phyloP scores from a whole-genome alignment of 2,113 vertebrate genomes.

The crab-eating macaque (Macaca fascicularis) region T2T-MFA8v1.1 NC_088376.1:141109501-141110000 shows the following conservation, averaged over 20 bases:
- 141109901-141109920: not conserved
- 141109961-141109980: accelerated
- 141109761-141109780: not conserved
- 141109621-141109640: not conserved
- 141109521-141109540: not conserved
- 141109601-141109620: not conserved
- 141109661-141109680: not conserved
- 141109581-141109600: not conserved
- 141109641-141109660: not conserved
- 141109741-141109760: not conserved
- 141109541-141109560: not conserved
- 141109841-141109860: not conserved
- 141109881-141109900: not conserved
- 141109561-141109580: not conserved
- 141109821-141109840: not conserved
- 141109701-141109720: not conserved
- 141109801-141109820: not conserved
- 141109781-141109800: not conserved
- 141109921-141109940: accelerated
- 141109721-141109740: not conserved
- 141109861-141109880: not conserved
- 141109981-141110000: not conserved
- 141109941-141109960: not conserved
- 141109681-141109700: not conserved
- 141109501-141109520: not conserved